Evolutionary conservation across 2,888 invertebrate genomes (phyloP).

Genomic region (Epirrhoe alternata): DNA sequence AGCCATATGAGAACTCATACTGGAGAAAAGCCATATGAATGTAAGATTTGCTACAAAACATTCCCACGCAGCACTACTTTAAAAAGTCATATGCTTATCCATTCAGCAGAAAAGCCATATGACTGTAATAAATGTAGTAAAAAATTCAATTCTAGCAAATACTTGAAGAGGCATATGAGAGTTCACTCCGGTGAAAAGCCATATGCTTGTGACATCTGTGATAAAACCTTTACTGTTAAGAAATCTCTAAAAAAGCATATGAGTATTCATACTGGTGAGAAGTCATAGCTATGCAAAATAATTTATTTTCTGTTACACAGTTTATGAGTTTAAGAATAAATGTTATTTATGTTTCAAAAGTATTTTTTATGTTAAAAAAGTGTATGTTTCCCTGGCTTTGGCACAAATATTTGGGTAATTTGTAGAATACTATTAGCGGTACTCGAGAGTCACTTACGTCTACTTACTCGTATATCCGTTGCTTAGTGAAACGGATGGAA

Average conservation of each 20-base stretch:
- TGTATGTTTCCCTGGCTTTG: background rate
- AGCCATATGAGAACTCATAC: constrained; percentile 33
- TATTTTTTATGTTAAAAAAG: no score
- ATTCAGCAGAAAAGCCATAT: constrained; percentile 30
- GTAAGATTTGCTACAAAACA: constrained; percentile 29
- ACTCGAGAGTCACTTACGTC: no score
- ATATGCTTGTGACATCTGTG: constrained; percentile 32
- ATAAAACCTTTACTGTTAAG: constrained; percentile 34
- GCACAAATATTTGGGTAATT: background rate
- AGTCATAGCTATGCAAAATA: background rate
- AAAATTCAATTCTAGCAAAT: constrained; percentile 31
- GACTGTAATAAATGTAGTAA: constrained; percentile 32
- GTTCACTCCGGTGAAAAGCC: constrained; percentile 31
- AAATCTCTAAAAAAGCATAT: constrained; percentile 34
- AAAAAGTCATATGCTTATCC: constrained; percentile 33
- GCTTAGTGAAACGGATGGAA: no score
- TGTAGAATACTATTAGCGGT: no score
- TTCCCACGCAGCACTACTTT: constrained; percentile 33
- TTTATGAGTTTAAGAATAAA: background rate
- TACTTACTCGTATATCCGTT: no score
- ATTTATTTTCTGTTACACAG: background rate
- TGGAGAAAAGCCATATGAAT: constrained; percentile 31
- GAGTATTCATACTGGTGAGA: constrained; percentile 31
- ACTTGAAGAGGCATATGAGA: constrained; percentile 33
- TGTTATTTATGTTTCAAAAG: background rate